Base-by-base conservation (phyloP, 1,140 invertebrate genomes). In the Leguminivora glycinivorella region DNA sequence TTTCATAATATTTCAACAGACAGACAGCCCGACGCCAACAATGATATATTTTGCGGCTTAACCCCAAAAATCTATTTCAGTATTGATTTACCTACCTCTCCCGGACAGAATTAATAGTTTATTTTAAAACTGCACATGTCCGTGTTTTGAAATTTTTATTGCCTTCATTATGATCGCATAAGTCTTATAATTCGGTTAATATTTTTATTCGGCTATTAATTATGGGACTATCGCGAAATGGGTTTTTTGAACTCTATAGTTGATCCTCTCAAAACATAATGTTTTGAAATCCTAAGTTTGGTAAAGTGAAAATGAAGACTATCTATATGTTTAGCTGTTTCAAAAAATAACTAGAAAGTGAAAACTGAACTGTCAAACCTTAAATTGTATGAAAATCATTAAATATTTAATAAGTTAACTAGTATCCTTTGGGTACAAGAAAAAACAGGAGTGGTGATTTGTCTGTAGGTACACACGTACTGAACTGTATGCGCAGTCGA, bases 91-190 rank as follows among this genome's bases (percentile, higher is more conserved):
- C 26, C 58, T 25, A 63, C 58, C 58, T 63, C 58, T 63, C 58
- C 58, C 58, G 58, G 58, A 63, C 58, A 12, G 58, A 63, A 63
- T 63, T 63, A 63, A 63, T 63, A 31, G 58, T 63, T 63, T 63
- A 63, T 63, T 63, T 63, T 31, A 29, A 63, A 29, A 26, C 58
- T 63, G 58, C 58, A 63, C 58, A 29, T 60, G 56, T 26, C 4
- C 10, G 5, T 60, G 56, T 63, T 63, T 63, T 63, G 58, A 63
- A 63, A 63, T 63, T 63, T 63, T 63, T 63, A 63, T 63, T 63
- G 26, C 29, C 58, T 63, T 63, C 24, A 63, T 63, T 34, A 63
- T 22, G 24, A 29, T 29, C 29, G n/a, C 26, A 63, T 34, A 29
- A 63, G 26, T 63, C 58, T 63, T 29, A 29, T 31, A 63, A 31